Evolutionary conservation across 2,888 invertebrate species (phyloP).

Genomic region (Escarpia spicata): DNA sequence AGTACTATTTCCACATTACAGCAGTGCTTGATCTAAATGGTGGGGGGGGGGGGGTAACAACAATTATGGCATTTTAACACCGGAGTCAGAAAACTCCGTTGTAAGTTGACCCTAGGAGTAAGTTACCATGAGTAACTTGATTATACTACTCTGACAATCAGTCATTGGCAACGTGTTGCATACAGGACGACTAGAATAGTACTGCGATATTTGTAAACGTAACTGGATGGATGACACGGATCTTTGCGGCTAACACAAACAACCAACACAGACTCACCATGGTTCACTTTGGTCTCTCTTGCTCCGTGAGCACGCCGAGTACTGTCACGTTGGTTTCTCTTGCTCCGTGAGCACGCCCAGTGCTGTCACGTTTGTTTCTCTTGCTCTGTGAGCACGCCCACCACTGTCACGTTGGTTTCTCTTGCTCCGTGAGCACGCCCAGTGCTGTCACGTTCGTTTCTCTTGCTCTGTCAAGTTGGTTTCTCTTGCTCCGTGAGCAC

Average conservation of each 20-base stretch:
- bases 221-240: not conserved
- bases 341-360: no score
- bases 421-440: not conserved
- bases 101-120: not conserved
- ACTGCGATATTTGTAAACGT: not conserved
- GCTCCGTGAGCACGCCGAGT: no score
- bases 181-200: not conserved
- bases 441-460: not conserved
- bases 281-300: no score
- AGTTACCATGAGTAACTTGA: not conserved
- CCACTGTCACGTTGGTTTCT: not conserved
- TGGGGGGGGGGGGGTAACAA: no score
- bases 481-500: no score
- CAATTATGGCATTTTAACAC: no score
- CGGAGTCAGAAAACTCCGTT: no score
- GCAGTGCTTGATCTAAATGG: no score
- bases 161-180: not conserved
- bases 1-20: no score
- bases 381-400: not conserved
- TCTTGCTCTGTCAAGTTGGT: no score
- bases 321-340: no score
- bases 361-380: not conserved
- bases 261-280: not conserved
- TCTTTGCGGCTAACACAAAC: not conserved
- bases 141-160: not conserved